Conservation (phyloP, 2,888 invertebrate genomes). For the Eupithecia subfuscata region DNA sequence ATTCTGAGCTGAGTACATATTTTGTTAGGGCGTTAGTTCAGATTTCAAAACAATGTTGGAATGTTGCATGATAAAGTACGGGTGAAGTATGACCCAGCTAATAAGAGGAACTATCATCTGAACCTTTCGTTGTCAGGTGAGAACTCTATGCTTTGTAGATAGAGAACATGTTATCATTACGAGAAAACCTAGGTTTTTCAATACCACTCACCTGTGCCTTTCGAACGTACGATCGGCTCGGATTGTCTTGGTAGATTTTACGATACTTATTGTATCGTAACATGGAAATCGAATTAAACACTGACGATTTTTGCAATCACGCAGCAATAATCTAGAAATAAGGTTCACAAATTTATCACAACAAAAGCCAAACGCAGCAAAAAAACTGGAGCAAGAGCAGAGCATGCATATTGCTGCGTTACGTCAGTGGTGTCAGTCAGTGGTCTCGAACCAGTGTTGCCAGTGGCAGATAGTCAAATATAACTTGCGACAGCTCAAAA, state of each 20-base stretch:
- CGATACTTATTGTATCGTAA: background rate
- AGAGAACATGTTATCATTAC: background rate
- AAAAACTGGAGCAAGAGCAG: too few species aligned
- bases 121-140: background rate
- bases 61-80: background rate
- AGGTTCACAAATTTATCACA: background rate
- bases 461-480: too few species aligned
- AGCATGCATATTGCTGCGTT: too few species aligned
- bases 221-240: background rate
- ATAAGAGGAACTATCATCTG: background rate
- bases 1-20: background rate
- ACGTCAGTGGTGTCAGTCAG: too few species aligned
- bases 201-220: background rate
- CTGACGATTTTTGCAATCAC: background rate
- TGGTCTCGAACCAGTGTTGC: too few species aligned
- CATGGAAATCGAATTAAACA: background rate
- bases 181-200: background rate
- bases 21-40: background rate
- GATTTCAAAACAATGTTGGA: constrained; percentile 14
- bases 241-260: background rate
- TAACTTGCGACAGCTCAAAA: too few species aligned
- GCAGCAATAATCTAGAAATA: background rate
- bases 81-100: background rate
- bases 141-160: background rate
- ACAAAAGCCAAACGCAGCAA: background rate